Evolutionary conservation across 2,888 invertebrate species (phyloP), one percentile per base, ranked within the genome.

Genomic region (Plagiodera versicolora): DNA sequence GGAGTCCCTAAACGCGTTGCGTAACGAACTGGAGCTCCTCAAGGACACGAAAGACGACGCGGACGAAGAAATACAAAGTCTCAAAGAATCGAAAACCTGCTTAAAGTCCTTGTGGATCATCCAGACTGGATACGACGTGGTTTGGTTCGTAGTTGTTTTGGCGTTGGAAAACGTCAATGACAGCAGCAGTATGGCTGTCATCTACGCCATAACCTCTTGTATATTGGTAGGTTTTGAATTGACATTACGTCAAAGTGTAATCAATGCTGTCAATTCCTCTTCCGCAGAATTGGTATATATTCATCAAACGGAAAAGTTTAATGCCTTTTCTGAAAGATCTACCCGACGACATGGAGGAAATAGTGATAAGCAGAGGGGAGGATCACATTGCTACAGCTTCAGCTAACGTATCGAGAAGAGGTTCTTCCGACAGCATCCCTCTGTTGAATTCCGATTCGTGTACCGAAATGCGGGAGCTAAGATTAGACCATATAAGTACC

Each of bases 81-180:
- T 86, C 39, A 83, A 84, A 57, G 85, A 85, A 61, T 79, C 86
- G 64, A 86, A 87, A 74, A 80, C 82, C 53, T 85, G 87, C 67
- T 76, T 87, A 60, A 85, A 86, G 73, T 78, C 87, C 2, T 84
- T 89, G 50, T 83, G 89, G 46, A 84, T 87, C n/a, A 77, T 90
- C 69, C 86, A 90, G 72, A 89, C 89, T 14, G 84, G 87, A 65
- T 88, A 89, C 72, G 87, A 87, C 10, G 85, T 89, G 17, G 87
- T 88, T 70, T 90, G 90, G 90, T 89, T 89, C 68, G 84, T 89
- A 78, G 88, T 88, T 0, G 89, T 90, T 3, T 83, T 89, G 28
- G 89, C 89, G 0, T 83, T 90, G 44, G 89, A 90, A 74, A 89
- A 89, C 73, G 84, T 87, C 1, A 80, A 79, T 60, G 79, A 83